Evolutionary conservation across 1,140 invertebrate species (phyloP).

Genomic region (Calephelis virginiensis): DNA sequence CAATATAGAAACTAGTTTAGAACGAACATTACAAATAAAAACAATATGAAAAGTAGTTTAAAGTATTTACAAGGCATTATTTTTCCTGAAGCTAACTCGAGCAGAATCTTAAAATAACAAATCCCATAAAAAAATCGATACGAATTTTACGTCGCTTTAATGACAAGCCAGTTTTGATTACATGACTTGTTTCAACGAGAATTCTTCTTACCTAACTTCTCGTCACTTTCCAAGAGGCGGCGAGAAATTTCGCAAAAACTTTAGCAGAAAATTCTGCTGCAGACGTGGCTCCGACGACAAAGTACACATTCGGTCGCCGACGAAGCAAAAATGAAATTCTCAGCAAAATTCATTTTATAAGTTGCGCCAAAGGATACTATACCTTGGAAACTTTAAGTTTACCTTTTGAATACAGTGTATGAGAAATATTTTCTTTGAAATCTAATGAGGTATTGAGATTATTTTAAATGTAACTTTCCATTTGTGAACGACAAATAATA

Average conservation of each 20-base stretch:
- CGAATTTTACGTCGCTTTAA: not conserved
- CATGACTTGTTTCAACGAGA: slow-evolving; percentile 14
- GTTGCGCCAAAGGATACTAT: slow-evolving; percentile 5
- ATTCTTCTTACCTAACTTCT: slow-evolving; percentile 18
- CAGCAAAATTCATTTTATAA: slow-evolving; percentile 22
- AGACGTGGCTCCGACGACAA: slow-evolving; percentile 22
- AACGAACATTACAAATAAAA: no score
- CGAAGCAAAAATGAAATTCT: slow-evolving; percentile 23
- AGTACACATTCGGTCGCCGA: slow-evolving; percentile 22
- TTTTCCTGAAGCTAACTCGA: no score
- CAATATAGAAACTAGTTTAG: no score
- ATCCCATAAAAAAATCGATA: not conserved
- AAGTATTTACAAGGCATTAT: no score
- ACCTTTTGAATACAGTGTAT: not conserved
- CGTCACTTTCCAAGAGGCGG: slow-evolving; percentile 19
- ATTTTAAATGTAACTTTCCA: no score
- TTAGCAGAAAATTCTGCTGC: slow-evolving; percentile 20
- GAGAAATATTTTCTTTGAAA: not conserved
- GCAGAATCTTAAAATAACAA: not conserved
- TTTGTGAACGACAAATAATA: no score
- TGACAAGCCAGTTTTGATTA: slow-evolving; percentile 3
- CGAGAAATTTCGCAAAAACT: slow-evolving; percentile 20
- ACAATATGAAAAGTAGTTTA: no score
- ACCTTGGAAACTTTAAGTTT: slow-evolving; percentile 6
- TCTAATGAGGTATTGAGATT: no score